phyloP scores from a whole-genome alignment of 2,888 invertebrate species.

The Phyllotreta striolata region DNA sequence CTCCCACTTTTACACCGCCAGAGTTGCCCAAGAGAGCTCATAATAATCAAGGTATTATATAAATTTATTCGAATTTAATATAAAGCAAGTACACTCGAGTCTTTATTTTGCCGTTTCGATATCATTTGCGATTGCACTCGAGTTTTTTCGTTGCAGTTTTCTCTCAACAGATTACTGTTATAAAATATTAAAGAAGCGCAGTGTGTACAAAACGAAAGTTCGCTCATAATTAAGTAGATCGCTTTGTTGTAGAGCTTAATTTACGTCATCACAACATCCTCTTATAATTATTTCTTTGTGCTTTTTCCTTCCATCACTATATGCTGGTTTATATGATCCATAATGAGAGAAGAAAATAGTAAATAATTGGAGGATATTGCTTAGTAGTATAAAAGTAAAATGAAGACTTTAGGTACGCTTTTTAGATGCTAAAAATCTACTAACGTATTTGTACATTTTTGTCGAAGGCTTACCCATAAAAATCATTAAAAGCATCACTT shows the following conservation, averaged over 20 bases:
- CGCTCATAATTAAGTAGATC: background rate
- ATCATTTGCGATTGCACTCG: conserved; percentile 6
- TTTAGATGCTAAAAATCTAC: too few relatives aligned
- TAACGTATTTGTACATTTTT: too few relatives aligned
- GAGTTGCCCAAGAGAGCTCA: conserved; percentile 99
- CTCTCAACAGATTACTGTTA: background rate
- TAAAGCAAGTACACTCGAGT: conserved; percentile 1
- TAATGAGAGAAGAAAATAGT: background rate
- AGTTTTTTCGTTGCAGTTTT: conserved; percentile 7
- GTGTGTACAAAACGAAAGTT: background rate
- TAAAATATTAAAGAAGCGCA: background rate
- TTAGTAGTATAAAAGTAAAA: background rate
- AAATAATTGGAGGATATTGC: background rate
- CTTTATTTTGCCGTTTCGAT: conserved; percentile 7
- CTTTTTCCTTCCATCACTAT: too few relatives aligned
- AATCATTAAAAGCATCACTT: too few relatives aligned
- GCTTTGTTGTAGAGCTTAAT: conserved; percentile 11
- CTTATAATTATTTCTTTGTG: too few relatives aligned
- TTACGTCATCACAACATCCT: background rate
- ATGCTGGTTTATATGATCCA: too few relatives aligned
- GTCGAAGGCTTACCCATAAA: too few relatives aligned
- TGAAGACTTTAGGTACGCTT: background rate
- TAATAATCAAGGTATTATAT: conserved; percentile 86
- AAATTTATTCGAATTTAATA: conserved; percentile 3
- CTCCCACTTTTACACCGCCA: conserved; percentile 98